phyloP scores from a whole-genome alignment of 2,113 vertebrate species.

The Gallinago paraguaiae region DNA sequence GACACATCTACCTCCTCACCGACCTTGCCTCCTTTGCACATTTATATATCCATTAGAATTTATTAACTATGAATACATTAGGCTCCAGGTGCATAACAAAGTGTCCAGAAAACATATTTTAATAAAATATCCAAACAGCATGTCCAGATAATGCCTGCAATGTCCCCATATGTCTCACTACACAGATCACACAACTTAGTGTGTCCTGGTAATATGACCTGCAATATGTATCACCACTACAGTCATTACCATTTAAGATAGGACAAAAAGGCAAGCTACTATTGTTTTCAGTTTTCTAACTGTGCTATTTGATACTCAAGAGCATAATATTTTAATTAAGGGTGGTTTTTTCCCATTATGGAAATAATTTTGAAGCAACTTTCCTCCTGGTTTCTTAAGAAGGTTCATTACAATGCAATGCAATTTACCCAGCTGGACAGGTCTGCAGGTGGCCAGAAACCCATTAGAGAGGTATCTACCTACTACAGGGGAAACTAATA shows the following conservation, averaged over 20 bases:
- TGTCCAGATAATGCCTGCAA: slow-evolving; percentile 35
- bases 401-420: slow-evolving; percentile 52
- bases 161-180: slow-evolving; percentile 39
- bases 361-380: slow-evolving; percentile 37
- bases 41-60: slow-evolving; percentile 46
- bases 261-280: neutral
- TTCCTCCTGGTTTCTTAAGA: slow-evolving; percentile 34
- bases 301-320: slow-evolving; percentile 35
- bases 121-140: slow-evolving; percentile 41
- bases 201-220: neutral
- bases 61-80: slow-evolving; percentile 57
- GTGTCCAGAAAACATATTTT: slow-evolving; percentile 13
- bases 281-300: neutral
- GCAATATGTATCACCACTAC: neutral
- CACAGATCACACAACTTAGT: neutral
- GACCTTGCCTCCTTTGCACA: slow-evolving; percentile 25
- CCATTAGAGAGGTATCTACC: slow-evolving; percentile 63
- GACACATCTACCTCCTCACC: neutral
- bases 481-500: slow-evolving; percentile 68
- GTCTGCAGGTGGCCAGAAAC: slow-evolving; percentile 67
- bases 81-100: slow-evolving; percentile 34
- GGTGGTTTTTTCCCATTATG: neutral
- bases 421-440: slow-evolving; percentile 69
- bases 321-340: slow-evolving; percentile 49
- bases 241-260: neutral